A percentile compares a stretch with the other conserved stretches of the same genome.
phyloP scores from a whole-genome alignment of 1,140 invertebrate species.

The Papilio helenus region DNA sequence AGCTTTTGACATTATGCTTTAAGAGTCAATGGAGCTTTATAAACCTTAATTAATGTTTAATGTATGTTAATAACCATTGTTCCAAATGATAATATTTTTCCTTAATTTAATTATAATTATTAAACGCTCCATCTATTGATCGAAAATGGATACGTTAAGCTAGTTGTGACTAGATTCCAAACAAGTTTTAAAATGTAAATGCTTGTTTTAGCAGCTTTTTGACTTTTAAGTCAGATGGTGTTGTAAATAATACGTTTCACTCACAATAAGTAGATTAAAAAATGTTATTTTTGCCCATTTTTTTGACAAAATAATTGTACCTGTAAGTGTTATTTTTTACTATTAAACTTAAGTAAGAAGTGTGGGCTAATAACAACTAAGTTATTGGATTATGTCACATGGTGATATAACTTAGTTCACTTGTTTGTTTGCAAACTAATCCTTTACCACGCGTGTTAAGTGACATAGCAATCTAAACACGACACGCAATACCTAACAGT shows the following conservation, averaged over 20 bases:
- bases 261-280: background rate
- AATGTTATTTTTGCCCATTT: background rate
- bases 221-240: background rate
- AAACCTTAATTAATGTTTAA: no score
- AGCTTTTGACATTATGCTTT: no score
- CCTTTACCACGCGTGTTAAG: conserved; percentile 14
- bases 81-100: background rate
- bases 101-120: background rate
- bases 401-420: background rate
- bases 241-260: background rate
- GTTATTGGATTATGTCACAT: conserved; percentile 6
- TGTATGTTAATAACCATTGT: background rate
- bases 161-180: background rate
- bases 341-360: background rate
- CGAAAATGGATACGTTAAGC: background rate
- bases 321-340: background rate
- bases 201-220: background rate
- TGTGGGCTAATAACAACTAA: background rate
- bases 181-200: background rate
- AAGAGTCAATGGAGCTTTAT: no score
- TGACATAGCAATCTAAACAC: background rate
- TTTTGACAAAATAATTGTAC: background rate
- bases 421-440: conserved; percentile 11
- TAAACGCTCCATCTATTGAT: conserved; percentile 8
- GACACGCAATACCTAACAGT: background rate